Evolutionary conservation across 2,797 vertebrate genomes (phyloP), one percentile per base, ranked within the genome.

Genomic region (Sebastes oblongus): DNA sequence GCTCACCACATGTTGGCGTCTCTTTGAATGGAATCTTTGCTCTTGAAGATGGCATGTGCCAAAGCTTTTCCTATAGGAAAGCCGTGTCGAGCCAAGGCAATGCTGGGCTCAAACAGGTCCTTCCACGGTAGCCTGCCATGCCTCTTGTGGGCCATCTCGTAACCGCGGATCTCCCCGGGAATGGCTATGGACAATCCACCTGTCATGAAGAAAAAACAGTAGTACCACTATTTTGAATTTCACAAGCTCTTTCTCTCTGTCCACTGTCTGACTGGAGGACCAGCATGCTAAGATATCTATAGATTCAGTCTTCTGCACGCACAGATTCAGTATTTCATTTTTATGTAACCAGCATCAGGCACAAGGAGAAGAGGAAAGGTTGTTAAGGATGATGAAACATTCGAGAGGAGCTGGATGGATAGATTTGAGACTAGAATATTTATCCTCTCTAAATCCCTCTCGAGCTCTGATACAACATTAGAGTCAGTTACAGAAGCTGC

Each of bases 161-260:
- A 99, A 30, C 98, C 98, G 0, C 97, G 96, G 80, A 99, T 97
- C 94, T 99, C 98, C 30, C 98, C 98, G 0, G 98, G 98, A 61
- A 99, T 97, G 1, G 97, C 98, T 42, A 99, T 97, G 1, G 98
- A 97, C 89, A 98, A 80, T 8, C 97, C 98, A 22, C 98, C 98
- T 99, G 90, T 89, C 65, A 29, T 2, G 12, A 5, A 83, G 66
- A 46, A 46, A 46, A 85, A 87, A 84, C 61, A 81, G 46, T 5
- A 62, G 20, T 2, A 39, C 8, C n/a, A 29, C 29, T 12, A n/a
- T 39, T 78, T 69, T 70, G 6, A 58, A 85, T 56, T 58, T 81
- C 34, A 73, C 9, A 20, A 50, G 66, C 27, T 54, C 7, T 54
- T 60, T 75, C 2, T 50, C 4, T 66, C 59, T 75, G 30, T 61